Evolutionary conservation across 2,113 vertebrate species (phyloP), one percentile per base, ranked within the genome.

Genomic region (Electrona antarctica): DNA sequence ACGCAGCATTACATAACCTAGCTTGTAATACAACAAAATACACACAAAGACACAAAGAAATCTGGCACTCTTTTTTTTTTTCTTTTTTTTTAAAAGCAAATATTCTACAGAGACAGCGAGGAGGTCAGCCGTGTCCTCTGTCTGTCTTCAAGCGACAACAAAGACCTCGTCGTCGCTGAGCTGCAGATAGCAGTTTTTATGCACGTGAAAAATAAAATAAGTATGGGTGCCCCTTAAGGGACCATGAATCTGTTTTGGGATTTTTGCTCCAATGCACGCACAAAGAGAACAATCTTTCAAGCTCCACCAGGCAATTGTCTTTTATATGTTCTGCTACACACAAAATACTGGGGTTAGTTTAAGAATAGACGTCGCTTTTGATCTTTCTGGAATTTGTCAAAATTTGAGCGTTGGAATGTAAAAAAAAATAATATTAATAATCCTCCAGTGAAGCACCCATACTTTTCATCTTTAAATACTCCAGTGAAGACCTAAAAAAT

Each of bases 401-500:
- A 70, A 74, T 75, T 47, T 50, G 60, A 71, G 29, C 78, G 67
- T 28, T 48, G 76, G 77, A 87, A 79, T 56, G 74, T 76, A 5
- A 79, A 68, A 33, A 33, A 33, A n/a, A n/a, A n/a, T 21, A 21
- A 21, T 21, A 21, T 21, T 21, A 21, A 21, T 21, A 21, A 48
- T 73, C 10, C 76, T 74, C 62, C 8, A 28, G 57, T 84, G 80
- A 88, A 88, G 90, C 91, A 91, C 90, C 89, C 88, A 88, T 79
- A 89, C 71, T 14, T 49, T 71, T 60, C 73, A 78, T 81, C 73
- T 88, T 69, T 86, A 79, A 90, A 88, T 76, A 89, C 85, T 93
- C 92, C 92, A 93, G 91, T 92, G 92, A 91, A 88, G 85, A 88
- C 58, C 69, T 80, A 69, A 21, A 60, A 76, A 50, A 85, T 48